These are phyloP conservation scores for Tor tambroides DNA, from an alignment of 2,113 vertebrate genomes.

Conservation along the genomic window DNA sequence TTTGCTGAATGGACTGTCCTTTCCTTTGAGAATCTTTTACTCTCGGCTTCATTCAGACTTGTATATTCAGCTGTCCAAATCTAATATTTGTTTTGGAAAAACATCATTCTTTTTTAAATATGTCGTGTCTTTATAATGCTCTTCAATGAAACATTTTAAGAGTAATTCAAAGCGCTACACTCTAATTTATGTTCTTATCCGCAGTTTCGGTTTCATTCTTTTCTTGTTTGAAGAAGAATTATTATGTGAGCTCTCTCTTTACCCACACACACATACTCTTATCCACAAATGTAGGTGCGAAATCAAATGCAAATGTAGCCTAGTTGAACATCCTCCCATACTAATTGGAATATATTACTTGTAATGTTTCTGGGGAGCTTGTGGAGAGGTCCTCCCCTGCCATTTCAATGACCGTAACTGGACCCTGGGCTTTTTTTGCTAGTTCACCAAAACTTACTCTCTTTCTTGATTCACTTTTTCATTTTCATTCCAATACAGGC, in stretches of 20 bases:
- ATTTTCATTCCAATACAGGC: neutral
- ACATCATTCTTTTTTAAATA: neutral
- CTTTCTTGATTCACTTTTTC: slow-evolving; percentile 1
- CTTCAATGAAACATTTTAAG: neutral
- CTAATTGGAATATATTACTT: slow-evolving; percentile 57
- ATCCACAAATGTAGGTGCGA: slow-evolving; percentile 34
- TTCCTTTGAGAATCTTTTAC: neutral
- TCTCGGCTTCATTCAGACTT: neutral
- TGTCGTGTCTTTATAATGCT: neutral
- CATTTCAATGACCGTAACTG: neutral
- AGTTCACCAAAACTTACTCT: neutral
- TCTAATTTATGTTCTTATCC: neutral
- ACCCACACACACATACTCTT: slow-evolving; percentile 24
- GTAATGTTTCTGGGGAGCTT: slow-evolving; percentile 38
- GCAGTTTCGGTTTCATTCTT: neutral
- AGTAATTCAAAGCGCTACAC: neutral
- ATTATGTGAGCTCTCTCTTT: neutral
- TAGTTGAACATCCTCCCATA: slow-evolving; percentile 38
- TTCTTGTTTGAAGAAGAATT: neutral
- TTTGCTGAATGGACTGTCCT: neutral
- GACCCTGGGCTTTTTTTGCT: neutral
- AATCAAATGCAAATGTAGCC: slow-evolving; percentile 31
- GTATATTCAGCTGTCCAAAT: slow-evolving; percentile 13
- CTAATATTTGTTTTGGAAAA: neutral
- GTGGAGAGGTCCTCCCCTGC: neutral